Evolutionary conservation across 2,888 invertebrate species (phyloP), one percentile per base, ranked within the genome.

Genomic region (Lycocerus yunnanus): DNA sequence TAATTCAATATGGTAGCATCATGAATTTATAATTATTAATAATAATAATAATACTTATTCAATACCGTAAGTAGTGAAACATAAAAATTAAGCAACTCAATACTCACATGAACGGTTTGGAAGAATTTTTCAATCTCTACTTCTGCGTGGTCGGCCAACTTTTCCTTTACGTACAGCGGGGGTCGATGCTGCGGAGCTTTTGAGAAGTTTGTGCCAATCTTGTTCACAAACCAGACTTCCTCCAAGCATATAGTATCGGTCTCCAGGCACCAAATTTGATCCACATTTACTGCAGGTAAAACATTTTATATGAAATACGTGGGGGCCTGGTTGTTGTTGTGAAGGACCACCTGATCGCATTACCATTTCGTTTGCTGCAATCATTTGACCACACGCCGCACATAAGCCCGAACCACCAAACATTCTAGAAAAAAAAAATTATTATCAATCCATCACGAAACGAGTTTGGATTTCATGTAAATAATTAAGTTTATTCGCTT

Each of bases 211-310:
- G 88, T 96, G 95, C 93, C 96, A 97, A 89, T 97, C 97, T 88
- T 96, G 95, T 89, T 97, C 97, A 90, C 97, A 97, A 80, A 97
- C 94, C 85, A 97, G 91, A 85, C 93, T 93, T 80, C 97, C 97
- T 85, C 95, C 94, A 83, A 97, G 90, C 90, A 97, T 92, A 88
- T 96, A 95, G 88, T 86, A 93, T 92, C 95, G 93, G 91, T 97
- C 97, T 84, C 97, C 97, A 84, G 95, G 93, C 88, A 94, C 92
- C 84, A 97, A 93, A 88, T 93, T 94, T 84, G 93, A 91, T 84
- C 95, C 93, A 88, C 97, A 97, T 88, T 97, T 96, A 88, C 95
- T 95, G 91, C 97, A 97, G 83, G 94, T 93, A 90, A 97, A 97
- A 90, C 97, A 97, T 90, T 96, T 96, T 89, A 97, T 92, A 91